These are phyloP conservation scores for Epizoanthus rinbou DNA, from an alignment of 92 coral and sea anemone species.

Conservation along the genomic window DNA sequence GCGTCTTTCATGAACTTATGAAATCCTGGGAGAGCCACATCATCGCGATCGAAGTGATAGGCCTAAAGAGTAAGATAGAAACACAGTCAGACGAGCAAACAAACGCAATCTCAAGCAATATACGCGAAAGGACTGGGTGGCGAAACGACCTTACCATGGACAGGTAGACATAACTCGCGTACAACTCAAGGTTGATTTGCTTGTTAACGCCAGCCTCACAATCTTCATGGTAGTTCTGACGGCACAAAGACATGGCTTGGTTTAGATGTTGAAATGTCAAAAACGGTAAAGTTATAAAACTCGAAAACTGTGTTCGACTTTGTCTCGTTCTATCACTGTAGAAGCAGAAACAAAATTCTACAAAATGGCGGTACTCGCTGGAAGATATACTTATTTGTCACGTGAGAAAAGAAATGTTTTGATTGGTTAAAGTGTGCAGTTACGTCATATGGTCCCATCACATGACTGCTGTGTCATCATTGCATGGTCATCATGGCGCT, in stretches of 20 bases:
- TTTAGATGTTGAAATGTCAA: conserved; percentile 20
- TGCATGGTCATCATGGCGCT: background rate
- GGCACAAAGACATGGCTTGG: conserved; percentile 66
- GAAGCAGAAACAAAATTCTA: conserved; percentile 88
- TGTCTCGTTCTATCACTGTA: conserved; percentile 99
- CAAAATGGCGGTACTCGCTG: conserved; percentile 48
- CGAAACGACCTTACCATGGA: conserved; percentile 59
- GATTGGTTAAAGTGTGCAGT: background rate
- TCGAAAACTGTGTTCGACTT: background rate
- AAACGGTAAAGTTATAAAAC: conserved; percentile 25
- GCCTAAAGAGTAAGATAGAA: conserved; percentile 43
- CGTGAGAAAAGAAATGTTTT: conserved; percentile 11
- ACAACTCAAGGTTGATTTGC: conserved; percentile 99
- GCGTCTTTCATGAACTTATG: conserved; percentile 90
- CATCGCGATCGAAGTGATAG: conserved; percentile 97
- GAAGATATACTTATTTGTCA: background rate
- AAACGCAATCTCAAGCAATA: background rate
- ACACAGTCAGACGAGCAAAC: background rate
- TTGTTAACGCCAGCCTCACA: conserved; percentile 98
- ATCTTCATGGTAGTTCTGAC: conserved; percentile 93
- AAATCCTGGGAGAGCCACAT: conserved; percentile 91
- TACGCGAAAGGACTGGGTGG: too few relatives aligned
- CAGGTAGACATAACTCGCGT: conserved; percentile 93
- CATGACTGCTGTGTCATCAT: conserved; percentile 39
- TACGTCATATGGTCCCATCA: conserved; percentile 9